Evolutionary conservation across 2,888 invertebrate genomes (phyloP), one percentile per base, ranked within the genome.

Genomic region (Tetheella fluctuosa): DNA sequence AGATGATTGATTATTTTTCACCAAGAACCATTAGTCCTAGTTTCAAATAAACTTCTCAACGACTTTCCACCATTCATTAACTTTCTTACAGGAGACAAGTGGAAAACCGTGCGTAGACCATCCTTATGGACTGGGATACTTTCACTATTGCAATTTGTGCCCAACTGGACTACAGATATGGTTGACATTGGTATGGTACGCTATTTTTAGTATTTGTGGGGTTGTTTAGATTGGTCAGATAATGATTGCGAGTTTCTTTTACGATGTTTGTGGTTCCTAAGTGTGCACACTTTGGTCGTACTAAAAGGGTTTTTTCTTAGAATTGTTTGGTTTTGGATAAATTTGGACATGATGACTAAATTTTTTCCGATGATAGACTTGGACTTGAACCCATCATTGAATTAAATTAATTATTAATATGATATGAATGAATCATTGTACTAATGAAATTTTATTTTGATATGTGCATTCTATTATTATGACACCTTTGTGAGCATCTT

Each of bases 51-150:
- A 76, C 75, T 77, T 73, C 68, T 68, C 61, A 69, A 68, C 65
- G 76, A 74, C 77, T 84, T 82, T 81, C 71, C 77, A 79, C 79
- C 76, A 81, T 84, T 87, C 81, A 84, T 88, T 87, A 83, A 81
- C 79, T 86, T 84, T 77, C 74, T 75, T 76, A 70, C 72, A 72
- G 68, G 69, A 77, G 75, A 76, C 80, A 80, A 86, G 80, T 86
- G 79, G 76, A 79, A 79, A 79, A 74, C 74, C 73, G 77, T 77
- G 70, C 74, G 76, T 70, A 72, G 71, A 67, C 71, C 77, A 71
- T 73, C 61, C 66, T 69, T n/a, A n/a, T 59, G 63, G 64, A 59
- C 62, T 65, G 63, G 61, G 57, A 57, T 57, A 58, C 57, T 60
- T 58, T 23, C 25, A 60, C 30, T 23, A 58, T 58, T 52, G 56